Percentiles rank a stretch among this genome's conserved stretches.
These are phyloP conservation scores for Circus cinereus DNA, from an alignment of 2,797 vertebrate genomes.

Conservation along the genomic window DNA sequence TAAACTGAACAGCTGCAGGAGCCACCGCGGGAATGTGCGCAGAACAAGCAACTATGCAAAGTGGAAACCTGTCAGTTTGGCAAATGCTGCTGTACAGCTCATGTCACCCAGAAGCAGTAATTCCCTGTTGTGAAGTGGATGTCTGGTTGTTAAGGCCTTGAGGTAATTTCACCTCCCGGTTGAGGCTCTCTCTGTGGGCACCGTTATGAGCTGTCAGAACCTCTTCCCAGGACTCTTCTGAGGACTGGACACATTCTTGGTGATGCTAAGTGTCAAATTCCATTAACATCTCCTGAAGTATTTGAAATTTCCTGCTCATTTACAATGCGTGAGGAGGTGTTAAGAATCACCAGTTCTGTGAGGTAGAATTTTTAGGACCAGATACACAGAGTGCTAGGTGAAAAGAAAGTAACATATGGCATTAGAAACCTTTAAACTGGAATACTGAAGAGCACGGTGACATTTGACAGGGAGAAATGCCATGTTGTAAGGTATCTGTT, in stretches of 20 bases:
- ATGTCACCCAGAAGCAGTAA: not conserved
- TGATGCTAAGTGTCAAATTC: not conserved
- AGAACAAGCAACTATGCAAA: not conserved
- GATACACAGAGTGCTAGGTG: not conserved
- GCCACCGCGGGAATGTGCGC: fast-evolving
- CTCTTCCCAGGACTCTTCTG: not conserved
- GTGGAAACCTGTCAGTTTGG: not conserved
- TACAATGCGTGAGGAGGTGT: not conserved
- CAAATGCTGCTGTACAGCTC: not conserved
- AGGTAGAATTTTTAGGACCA: not conserved
- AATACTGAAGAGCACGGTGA: not conserved
- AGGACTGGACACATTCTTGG: not conserved
- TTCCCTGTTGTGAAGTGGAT: not conserved
- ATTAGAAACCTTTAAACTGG: not conserved
- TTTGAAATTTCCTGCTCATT: not conserved
- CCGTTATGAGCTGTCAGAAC: fast-evolving
- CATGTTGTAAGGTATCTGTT: not conserved
- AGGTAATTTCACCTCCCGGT: not conserved
- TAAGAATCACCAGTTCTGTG: not conserved
- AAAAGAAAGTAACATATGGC: not conserved
- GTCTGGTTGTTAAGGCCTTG: not conserved
- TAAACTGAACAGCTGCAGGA: not conserved
- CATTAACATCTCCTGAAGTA: not conserved
- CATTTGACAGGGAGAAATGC: not conserved
- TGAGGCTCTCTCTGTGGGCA: not conserved